Percentiles rank a stretch among this genome's conserved stretches.
phyloP scores from a whole-genome alignment of 2,113 vertebrate species.

The Pyrgilauda ruficollis region DNA sequence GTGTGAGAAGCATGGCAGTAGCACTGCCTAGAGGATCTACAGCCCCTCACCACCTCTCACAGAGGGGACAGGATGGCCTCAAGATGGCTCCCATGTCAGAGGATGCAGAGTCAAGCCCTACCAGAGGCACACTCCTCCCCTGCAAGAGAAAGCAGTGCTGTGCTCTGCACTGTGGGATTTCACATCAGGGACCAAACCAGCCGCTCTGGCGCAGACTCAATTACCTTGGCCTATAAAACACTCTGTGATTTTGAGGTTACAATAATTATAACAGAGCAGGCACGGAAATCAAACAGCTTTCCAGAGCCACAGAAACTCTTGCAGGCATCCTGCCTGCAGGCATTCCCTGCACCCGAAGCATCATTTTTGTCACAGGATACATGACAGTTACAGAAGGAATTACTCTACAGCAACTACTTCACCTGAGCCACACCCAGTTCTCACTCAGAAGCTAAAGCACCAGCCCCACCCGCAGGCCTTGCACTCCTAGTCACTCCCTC shows the following conservation, averaged over 20 bases:
- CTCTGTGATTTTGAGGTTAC: conserved; percentile 4
- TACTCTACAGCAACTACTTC: neutral
- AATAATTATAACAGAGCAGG: neutral
- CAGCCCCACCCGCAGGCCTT: neutral
- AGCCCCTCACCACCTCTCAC: neutral
- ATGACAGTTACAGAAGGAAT: neutral
- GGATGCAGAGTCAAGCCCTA: neutral
- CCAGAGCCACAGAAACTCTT: neutral
- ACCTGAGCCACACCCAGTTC: neutral
- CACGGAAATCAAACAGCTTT: neutral
- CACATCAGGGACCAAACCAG: accelerated
- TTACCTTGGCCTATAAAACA: conserved; percentile 14
- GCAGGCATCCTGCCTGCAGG: neutral
- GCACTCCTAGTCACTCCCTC: accelerated
- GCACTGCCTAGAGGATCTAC: neutral
- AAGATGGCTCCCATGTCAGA: accelerated
- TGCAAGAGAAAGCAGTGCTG: accelerated
- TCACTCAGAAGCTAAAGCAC: neutral
- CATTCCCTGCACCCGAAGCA: neutral
- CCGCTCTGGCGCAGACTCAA: neutral
- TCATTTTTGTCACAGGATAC: neutral
- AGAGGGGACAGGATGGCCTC: accelerated
- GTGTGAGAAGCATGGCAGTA: accelerated
- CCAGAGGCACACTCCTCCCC: neutral
- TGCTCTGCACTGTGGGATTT: neutral